These are phyloP conservation scores for Ommatoiulus sabulosus DNA, from an alignment of 2,888 invertebrate species.

Conservation along the genomic window DNA sequence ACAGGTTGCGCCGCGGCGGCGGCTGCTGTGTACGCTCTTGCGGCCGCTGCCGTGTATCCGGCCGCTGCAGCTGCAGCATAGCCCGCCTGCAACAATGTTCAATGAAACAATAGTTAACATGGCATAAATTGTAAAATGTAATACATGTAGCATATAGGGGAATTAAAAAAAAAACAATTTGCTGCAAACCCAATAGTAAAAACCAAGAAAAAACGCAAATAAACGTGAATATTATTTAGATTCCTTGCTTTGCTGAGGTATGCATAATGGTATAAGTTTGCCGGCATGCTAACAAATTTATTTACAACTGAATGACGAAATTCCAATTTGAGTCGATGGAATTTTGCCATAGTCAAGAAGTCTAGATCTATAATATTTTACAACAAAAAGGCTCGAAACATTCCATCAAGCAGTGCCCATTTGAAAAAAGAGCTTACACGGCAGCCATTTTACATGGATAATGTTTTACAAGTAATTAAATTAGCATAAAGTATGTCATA, in stretches of 20 bases:
- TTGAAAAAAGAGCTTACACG: background rate
- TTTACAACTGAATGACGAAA: too few species aligned
- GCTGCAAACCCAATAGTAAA: background rate
- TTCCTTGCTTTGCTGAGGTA: too few species aligned
- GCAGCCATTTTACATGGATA: background rate
- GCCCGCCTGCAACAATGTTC: slow-evolving; percentile 60
- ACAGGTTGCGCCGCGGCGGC: slow-evolving; percentile 65
- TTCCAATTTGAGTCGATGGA: too few species aligned
- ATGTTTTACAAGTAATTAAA: background rate
- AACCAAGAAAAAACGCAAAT: background rate
- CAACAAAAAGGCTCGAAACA: too few species aligned
- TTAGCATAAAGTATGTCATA: background rate
- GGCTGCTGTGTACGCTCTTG: slow-evolving; percentile 65
- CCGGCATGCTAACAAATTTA: too few species aligned
- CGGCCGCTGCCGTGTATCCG: slow-evolving; percentile 65
- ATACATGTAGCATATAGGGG: background rate
- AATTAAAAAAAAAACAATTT: background rate
- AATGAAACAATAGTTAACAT: background rate
- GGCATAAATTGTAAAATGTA: too few species aligned
- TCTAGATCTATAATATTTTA: too few species aligned
- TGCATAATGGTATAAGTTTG: too few species aligned
- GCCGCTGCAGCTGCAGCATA: slow-evolving; percentile 63
- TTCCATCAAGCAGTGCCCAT: background rate
- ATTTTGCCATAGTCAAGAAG: too few species aligned
- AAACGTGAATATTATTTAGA: background rate